phyloP scores from a whole-genome alignment of 2,113 vertebrate genomes.

The Climacteris rufus region DNA sequence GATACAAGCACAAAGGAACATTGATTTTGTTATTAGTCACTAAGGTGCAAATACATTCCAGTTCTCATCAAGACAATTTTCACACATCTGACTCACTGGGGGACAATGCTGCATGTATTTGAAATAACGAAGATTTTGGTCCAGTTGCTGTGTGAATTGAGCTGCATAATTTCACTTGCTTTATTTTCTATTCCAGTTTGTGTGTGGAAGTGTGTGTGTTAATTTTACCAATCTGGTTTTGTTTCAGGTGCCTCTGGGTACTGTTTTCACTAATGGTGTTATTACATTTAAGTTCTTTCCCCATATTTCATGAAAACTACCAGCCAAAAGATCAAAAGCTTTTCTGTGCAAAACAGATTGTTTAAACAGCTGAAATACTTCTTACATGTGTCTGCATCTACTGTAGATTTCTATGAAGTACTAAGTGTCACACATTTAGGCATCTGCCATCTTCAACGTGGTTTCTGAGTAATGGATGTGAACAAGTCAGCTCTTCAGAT shows the following conservation, averaged over 20 bases:
- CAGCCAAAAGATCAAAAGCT: conserved; percentile 66
- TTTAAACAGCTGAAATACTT: conserved; percentile 64
- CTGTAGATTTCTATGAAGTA: conserved; percentile 52
- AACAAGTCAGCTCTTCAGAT: conserved; percentile 35
- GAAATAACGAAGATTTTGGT: conserved; percentile 48
- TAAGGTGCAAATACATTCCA: not conserved
- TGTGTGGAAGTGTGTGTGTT: not conserved
- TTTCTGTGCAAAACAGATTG: conserved; percentile 60
- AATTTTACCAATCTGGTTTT: conserved; percentile 36
- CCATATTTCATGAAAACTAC: conserved; percentile 71
- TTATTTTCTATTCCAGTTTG: conserved; percentile 27
- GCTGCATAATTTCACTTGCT: conserved; percentile 28
- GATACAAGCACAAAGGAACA: not conserved
- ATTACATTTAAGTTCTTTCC: conserved; percentile 68
- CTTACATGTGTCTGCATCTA: conserved; percentile 34
- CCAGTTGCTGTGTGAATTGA: not conserved
- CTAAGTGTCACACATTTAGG: conserved; percentile 37
- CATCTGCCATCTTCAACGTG: conserved; percentile 35
- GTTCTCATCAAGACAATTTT: conserved; percentile 13
- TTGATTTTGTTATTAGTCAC: conserved; percentile 6
- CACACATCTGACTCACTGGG: not conserved
- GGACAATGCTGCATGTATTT: not conserved
- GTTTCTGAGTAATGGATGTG: conserved; percentile 53
- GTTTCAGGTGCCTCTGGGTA: conserved; percentile 32
- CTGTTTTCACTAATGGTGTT: conserved; percentile 51